phyloP scores from a whole-genome alignment of 2,888 invertebrate genomes.

The Cosmia trapezina region DNA sequence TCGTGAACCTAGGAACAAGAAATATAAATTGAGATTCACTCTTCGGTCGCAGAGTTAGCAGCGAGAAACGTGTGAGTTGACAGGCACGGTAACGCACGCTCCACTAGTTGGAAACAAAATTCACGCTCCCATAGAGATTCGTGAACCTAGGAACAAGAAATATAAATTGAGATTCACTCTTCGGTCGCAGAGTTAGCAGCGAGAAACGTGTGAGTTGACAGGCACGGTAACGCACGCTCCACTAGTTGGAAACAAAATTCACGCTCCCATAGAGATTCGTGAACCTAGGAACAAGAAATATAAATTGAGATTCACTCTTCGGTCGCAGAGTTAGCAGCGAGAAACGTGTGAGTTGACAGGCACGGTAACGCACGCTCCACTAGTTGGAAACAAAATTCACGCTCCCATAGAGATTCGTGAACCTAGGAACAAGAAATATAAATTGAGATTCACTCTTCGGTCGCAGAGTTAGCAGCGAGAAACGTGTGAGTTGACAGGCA shows the following conservation, averaged over 20 bases:
- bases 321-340: slow-evolving; percentile 94
- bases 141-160: slow-evolving; percentile 92
- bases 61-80: slow-evolving; percentile 98
- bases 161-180: slow-evolving; percentile 79
- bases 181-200: slow-evolving; percentile 95
- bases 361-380: slow-evolving; percentile 98
- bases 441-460: slow-evolving; percentile 90
- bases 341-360: slow-evolving; percentile 97
- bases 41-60: slow-evolving; percentile 94
- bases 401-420: slow-evolving; percentile 98
- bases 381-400: slow-evolving; percentile 98
- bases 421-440: slow-evolving; percentile 88
- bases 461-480: slow-evolving; percentile 95
- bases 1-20: slow-evolving; percentile 94
- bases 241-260: slow-evolving; percentile 99
- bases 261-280: slow-evolving; percentile 98
- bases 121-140: slow-evolving; percentile 99
- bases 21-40: slow-evolving; percentile 71
- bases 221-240: slow-evolving; percentile 97
- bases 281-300: slow-evolving; percentile 90
- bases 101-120: slow-evolving; percentile 98
- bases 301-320: slow-evolving; percentile 89
- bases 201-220: slow-evolving; percentile 97
- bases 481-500: slow-evolving; percentile 98
- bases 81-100: slow-evolving; percentile 97